Conservation (phyloP, 2,113 vertebrate genomes). For the Gopherus flavomarginatus region DNA sequence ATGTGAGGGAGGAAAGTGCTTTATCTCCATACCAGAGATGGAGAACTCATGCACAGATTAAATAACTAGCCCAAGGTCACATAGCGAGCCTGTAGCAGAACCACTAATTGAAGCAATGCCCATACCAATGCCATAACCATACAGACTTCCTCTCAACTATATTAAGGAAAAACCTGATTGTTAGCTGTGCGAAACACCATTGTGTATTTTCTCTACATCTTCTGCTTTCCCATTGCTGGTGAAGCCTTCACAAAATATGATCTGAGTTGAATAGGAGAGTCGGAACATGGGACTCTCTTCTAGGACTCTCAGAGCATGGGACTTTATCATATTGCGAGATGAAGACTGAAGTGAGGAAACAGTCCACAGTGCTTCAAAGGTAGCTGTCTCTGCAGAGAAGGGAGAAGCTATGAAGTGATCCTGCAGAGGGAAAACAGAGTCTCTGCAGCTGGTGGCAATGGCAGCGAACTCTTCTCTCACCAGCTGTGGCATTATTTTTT, state of each 20-base stretch:
- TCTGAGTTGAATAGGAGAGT: not conserved
- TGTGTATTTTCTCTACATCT: not conserved
- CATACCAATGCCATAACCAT: not conserved
- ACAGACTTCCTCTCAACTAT: not conserved
- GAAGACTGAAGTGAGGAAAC: too few relatives aligned
- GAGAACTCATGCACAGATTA: rapidly evolving
- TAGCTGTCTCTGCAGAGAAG: not conserved
- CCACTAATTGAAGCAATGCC: not conserved
- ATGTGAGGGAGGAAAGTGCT: rapidly evolving
- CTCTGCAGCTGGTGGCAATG: not conserved
- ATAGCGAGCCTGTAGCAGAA: not conserved
- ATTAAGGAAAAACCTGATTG: not conserved
- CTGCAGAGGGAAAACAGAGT: not conserved
- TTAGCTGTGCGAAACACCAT: not conserved
- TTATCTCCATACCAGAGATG: not conserved
- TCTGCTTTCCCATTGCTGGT: not conserved
- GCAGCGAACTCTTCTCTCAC: not conserved
- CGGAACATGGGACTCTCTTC: not conserved
- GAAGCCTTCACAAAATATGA: not conserved
- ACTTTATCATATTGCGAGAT: too few relatives aligned
- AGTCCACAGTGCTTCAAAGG: too few relatives aligned
- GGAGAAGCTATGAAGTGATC: not conserved
- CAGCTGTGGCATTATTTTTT: not conserved
- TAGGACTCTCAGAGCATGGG: too few relatives aligned
- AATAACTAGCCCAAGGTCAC: not conserved